These are phyloP conservation scores for Catostylus mosaicus DNA, from an alignment of 30 jellyfish, hydroid and myxozoan genomes.

Conservation along the genomic window DNA sequence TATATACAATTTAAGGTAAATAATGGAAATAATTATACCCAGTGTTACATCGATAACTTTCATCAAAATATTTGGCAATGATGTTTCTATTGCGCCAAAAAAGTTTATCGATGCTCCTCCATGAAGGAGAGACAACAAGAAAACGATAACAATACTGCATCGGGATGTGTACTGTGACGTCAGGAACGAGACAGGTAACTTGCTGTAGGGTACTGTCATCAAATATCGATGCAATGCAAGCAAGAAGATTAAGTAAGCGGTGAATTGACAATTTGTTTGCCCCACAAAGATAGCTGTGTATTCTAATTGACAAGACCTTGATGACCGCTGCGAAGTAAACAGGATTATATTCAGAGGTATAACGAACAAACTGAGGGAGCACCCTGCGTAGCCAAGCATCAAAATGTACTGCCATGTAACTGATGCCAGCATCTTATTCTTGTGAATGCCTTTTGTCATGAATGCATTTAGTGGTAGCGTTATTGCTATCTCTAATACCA, in stretches of 20 bases:
- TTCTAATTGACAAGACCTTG: slow-evolving; percentile 25
- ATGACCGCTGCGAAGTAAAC: slow-evolving; percentile 4
- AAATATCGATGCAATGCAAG: slow-evolving; percentile 52
- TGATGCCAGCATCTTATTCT: slow-evolving; percentile 11
- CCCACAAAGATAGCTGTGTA: slow-evolving; percentile 51
- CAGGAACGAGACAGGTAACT: neutral
- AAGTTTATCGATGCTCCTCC: slow-evolving; percentile 52
- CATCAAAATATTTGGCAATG: slow-evolving; percentile 49
- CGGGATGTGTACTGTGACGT: neutral
- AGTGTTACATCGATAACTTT: slow-evolving; percentile 36
- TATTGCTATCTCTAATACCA: neutral
- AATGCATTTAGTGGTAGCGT: slow-evolving; percentile 32
- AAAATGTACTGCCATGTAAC: slow-evolving; percentile 32
- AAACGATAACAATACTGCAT: neutral
- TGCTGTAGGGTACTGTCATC: slow-evolving; percentile 23
- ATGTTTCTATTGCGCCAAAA: slow-evolving; percentile 31
- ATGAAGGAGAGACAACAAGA: slow-evolving; percentile 27
- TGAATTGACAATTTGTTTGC: slow-evolving; percentile 51
- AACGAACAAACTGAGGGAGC: slow-evolving; percentile 30
- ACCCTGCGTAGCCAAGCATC: slow-evolving; percentile 40
- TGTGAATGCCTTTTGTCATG: slow-evolving; percentile 11
- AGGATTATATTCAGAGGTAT: slow-evolving; percentile 39
- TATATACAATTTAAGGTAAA: slow-evolving; percentile 36
- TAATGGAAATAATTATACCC: slow-evolving; percentile 20
- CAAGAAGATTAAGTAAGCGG: slow-evolving; percentile 24